phyloP scores from a whole-genome alignment of 2,888 invertebrate genomes.

The Thelaira solivaga region DNA sequence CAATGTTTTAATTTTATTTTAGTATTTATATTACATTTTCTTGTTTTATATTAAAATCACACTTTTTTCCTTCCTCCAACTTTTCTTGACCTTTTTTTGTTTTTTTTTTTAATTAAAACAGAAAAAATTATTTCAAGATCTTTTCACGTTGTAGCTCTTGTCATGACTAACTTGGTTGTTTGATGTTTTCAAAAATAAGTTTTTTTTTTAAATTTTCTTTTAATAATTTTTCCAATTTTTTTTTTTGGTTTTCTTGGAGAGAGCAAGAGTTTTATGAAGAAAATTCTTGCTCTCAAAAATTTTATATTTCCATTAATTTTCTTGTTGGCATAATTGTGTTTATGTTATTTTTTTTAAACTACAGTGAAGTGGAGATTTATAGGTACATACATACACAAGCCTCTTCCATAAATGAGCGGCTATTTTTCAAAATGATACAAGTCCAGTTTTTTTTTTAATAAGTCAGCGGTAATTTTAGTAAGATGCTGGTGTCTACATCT shows the following conservation, averaged over 20 bases:
- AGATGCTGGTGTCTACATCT: too few species aligned
- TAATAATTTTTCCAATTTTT: conserved; percentile 31
- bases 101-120: conserved; percentile 8
- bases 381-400: too few species aligned
- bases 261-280: conserved; percentile 34
- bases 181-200: conserved; percentile 60
- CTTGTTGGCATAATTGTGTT: not conserved
- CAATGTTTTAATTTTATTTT: conserved; percentile 32
- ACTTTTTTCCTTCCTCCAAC: not conserved
- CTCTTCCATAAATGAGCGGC: too few species aligned
- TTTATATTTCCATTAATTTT: conserved; percentile 63
- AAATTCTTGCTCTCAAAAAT: conserved; percentile 57
- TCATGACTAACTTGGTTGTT: conserved; percentile 68
- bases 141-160: conserved; percentile 70
- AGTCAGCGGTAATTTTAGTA: too few species aligned
- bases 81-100: not conserved
- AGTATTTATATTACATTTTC: not conserved
- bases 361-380: too few species aligned
- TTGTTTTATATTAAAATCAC: not conserved
- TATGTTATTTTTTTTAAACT: too few species aligned
- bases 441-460: too few species aligned
- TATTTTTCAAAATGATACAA: too few species aligned
- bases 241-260: conserved; percentile 36
- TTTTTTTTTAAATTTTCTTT: conserved; percentile 30
- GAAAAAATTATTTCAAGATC: conserved; percentile 6